These are phyloP conservation scores for Noctua janthina DNA, from an alignment of 2,888 invertebrate genomes.

Conservation along the genomic window DNA sequence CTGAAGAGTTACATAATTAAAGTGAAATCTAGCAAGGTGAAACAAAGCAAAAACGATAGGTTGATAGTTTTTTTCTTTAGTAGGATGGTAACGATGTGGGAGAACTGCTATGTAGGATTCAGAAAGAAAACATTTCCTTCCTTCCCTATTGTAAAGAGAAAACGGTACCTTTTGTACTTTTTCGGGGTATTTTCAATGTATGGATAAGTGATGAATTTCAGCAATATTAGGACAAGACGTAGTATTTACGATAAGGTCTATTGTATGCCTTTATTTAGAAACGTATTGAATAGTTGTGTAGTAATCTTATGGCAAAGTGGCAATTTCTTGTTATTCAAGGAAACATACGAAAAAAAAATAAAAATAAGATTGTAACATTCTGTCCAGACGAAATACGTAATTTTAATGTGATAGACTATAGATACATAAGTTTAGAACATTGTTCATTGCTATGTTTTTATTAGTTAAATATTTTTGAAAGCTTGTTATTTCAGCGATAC, in stretches of 20 bases:
- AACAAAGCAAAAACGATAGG: background rate
- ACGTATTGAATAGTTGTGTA: slow-evolving; percentile 33
- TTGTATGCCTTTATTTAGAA: slow-evolving; percentile 42
- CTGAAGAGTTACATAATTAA: too few species aligned
- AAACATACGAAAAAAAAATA: slow-evolving; percentile 46
- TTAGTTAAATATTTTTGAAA: slow-evolving; percentile 1
- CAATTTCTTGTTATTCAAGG: slow-evolving; percentile 43
- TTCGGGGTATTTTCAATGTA: slow-evolving; percentile 23
- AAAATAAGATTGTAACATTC: slow-evolving; percentile 63
- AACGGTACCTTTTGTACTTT: slow-evolving; percentile 35
- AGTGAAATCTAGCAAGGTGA: too few species aligned
- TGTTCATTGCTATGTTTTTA: slow-evolving; percentile 29
- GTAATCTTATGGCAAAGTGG: slow-evolving; percentile 18
- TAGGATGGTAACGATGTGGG: slow-evolving; percentile 2
- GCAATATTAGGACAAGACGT: slow-evolving; percentile 59
- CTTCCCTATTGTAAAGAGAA: background rate
- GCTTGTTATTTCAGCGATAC: slow-evolving; percentile 1
- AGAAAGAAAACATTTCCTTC: background rate
- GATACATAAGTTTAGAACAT: slow-evolving; percentile 55
- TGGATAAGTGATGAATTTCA: slow-evolving; percentile 58
- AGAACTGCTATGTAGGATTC: slow-evolving; percentile 1
- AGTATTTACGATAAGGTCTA: slow-evolving; percentile 33
- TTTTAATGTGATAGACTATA: slow-evolving; percentile 71
- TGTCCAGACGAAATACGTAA: slow-evolving; percentile 75
- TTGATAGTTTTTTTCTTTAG: background rate